Conservation (phyloP, 2,797 vertebrate species). For the Coregonus ussuriensis region DNA sequence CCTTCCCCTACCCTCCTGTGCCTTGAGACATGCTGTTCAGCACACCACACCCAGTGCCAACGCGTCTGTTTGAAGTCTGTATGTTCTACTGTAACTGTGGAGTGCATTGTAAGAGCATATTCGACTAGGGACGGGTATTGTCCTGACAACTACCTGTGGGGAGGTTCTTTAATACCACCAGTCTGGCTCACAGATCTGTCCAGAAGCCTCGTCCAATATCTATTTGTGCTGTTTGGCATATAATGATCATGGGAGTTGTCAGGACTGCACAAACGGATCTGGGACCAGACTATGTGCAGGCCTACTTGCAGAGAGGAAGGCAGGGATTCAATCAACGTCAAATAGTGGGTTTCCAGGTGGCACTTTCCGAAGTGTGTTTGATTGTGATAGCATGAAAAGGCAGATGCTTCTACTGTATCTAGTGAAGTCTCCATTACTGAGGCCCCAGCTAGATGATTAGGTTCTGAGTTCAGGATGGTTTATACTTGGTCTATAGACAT, state of each 20-base stretch:
- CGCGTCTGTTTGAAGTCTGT: slow-evolving; percentile 1
- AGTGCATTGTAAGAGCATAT: neutral
- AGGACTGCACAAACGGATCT: no score
- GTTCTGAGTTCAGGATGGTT: no score
- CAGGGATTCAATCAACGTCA: neutral
- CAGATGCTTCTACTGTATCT: neutral
- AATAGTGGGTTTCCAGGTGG: neutral
- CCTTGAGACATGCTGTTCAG: slow-evolving; percentile 1
- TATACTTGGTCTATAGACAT: no score
- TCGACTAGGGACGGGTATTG: neutral
- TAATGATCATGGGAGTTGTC: no score
- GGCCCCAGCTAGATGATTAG: neutral
- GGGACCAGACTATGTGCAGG: no score
- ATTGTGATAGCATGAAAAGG: neutral
- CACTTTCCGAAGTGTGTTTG: neutral
- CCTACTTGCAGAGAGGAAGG: neutral
- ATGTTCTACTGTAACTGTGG: neutral
- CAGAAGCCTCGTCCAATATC: no score
- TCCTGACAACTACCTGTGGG: slow-evolving; percentile 4
- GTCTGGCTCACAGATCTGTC: neutral
- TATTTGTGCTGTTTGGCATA: no score
- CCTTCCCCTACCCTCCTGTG: no score
- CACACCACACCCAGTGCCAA: neutral
- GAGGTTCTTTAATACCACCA: neutral
- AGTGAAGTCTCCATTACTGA: neutral